A percentile compares a stretch with the other conserved stretches of the same genome.
Conservation (phyloP, 2,113 vertebrate species). For the Sprattus sprattus region DNA sequence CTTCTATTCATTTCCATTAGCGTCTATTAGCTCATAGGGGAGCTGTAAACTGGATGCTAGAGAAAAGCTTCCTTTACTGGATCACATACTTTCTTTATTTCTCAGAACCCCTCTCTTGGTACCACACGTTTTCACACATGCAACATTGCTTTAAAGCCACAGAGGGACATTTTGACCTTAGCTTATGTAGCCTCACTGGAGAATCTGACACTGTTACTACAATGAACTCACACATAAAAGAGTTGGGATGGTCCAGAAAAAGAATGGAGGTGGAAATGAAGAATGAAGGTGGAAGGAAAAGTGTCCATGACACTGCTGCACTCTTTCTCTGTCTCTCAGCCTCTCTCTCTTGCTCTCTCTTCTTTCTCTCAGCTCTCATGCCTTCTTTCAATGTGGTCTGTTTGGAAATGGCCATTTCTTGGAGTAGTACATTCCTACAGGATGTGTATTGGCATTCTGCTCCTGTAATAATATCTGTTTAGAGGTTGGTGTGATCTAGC, state of each 20-base stretch:
- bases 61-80: background rate
- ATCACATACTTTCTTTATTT: background rate
- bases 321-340: too few species aligned
- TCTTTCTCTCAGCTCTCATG: background rate
- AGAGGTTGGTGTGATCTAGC: background rate
- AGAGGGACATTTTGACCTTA: too few species aligned
- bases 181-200: background rate
- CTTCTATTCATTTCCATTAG: too few species aligned
- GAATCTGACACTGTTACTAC: background rate
- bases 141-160: background rate
- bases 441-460: background rate
- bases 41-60: too few species aligned
- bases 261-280: too few species aligned
- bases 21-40: background rate
- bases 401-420: background rate
- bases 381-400: background rate
- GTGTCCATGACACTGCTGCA: too few species aligned
- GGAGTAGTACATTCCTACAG: background rate
- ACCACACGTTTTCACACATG: too few species aligned
- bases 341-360: too few species aligned
- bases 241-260: background rate
- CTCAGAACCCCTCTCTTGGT: too few species aligned
- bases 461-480: background rate
- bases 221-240: background rate
- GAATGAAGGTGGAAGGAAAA: too few species aligned